phyloP scores from a whole-genome alignment of 2,888 invertebrate genomes.

The Lasioglossum figueresi region DNA sequence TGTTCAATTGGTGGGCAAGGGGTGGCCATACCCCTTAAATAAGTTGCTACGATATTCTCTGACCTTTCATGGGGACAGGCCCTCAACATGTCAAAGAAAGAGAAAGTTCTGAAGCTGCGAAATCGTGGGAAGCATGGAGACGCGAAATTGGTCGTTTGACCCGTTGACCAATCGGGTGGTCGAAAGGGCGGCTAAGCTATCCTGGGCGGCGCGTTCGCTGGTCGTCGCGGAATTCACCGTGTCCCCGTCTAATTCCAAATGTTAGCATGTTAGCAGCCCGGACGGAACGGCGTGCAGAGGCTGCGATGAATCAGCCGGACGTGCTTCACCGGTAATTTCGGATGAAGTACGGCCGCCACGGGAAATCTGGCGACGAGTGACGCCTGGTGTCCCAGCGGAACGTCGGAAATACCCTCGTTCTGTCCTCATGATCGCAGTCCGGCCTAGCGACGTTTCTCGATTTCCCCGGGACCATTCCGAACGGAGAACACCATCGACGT shows the following conservation, averaged over 20 bases:
- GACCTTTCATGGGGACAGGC: too few species aligned
- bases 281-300: slow-evolving; percentile 49
- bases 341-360: slow-evolving; percentile 78
- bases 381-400: slow-evolving; percentile 65
- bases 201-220: slow-evolving; percentile 3
- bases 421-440: slow-evolving; percentile 50
- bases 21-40: neutral
- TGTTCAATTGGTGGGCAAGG: too few species aligned
- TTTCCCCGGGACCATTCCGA: neutral
- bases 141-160: neutral
- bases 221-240: slow-evolving; percentile 9
- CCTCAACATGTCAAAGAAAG: neutral
- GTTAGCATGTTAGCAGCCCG: slow-evolving; percentile 54
- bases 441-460: neutral
- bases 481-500: neutral
- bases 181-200: neutral
- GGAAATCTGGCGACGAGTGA: slow-evolving; percentile 77
- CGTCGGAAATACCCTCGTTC: slow-evolving; percentile 65
- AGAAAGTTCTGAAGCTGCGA: neutral
- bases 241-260: slow-evolving; percentile 38
- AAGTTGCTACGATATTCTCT: too few species aligned
- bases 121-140: neutral
- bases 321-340: slow-evolving; percentile 75
- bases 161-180: neutral
- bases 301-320: slow-evolving; percentile 72